These are phyloP conservation scores for Trachops cirrhosus DNA, from an alignment of 2,797 vertebrate genomes.

Conservation along the genomic window DNA sequence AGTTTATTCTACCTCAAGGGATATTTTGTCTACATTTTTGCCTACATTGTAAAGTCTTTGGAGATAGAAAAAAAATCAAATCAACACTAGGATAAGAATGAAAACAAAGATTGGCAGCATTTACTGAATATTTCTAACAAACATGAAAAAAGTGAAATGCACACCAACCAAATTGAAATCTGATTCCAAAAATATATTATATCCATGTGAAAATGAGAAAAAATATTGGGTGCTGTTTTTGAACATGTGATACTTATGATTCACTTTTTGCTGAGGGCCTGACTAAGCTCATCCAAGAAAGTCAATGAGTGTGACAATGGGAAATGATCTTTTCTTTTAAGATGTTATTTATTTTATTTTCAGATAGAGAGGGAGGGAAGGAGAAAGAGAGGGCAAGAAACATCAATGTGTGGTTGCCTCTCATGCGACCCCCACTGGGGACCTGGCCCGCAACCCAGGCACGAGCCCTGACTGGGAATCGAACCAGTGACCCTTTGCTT, in stretches of 20 bases:
- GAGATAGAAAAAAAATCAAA: not conserved
- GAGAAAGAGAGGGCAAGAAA: too few relatives aligned
- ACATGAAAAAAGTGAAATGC: not conserved
- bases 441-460: too few relatives aligned
- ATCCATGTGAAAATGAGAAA: not conserved
- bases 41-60: not conserved
- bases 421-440: too few relatives aligned
- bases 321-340: not conserved
- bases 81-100: not conserved
- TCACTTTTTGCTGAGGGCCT: constrained; percentile 17
- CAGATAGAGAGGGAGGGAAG: too few relatives aligned
- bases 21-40: constrained; percentile 24
- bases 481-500: too few relatives aligned
- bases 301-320: constrained; percentile 12
- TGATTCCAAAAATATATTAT: not conserved
- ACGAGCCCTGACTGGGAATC: too few relatives aligned
- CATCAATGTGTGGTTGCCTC: too few relatives aligned
- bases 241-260: constrained; percentile 7
- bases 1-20: not conserved
- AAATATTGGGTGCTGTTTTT: not conserved
- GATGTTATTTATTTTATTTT: too few relatives aligned
- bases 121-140: not conserved
- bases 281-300: constrained; percentile 42
- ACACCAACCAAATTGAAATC: not conserved
- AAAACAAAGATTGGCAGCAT: not conserved